Evolutionary conservation across 2,113 vertebrate species (phyloP).

Genomic region (Thamnophis sirtalis): DNA sequence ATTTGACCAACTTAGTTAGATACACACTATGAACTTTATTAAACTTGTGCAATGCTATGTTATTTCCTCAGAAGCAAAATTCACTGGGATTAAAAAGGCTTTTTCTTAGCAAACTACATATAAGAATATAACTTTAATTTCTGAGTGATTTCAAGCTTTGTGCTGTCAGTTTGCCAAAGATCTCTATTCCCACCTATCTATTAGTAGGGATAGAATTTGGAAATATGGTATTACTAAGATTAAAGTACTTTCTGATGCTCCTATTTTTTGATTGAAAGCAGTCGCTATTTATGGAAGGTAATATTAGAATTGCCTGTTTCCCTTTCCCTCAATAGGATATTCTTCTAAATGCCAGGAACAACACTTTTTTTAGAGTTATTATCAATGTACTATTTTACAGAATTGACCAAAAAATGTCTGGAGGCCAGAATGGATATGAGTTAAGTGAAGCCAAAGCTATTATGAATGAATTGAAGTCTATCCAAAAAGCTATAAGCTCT

Average conservation of each 20-base stretch:
- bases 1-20: neutral
- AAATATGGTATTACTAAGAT: neutral
- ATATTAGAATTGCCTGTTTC: neutral
- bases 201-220: neutral
- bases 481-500: conserved; percentile 77
- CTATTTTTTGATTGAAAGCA: neutral
- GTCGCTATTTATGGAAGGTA: neutral
- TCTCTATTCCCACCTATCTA: neutral
- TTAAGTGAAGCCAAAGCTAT: conserved; percentile 83
- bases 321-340: conserved; percentile 5
- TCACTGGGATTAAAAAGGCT: neutral
- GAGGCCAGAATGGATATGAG: conserved; percentile 78
- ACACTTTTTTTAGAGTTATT: neutral
- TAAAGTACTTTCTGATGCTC: neutral
- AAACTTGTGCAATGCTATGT: neutral
- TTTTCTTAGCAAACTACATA: neutral
- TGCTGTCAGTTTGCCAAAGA: neutral
- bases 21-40: neutral
- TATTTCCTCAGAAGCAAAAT: neutral
- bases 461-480: conserved; percentile 77
- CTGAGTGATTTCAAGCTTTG: neutral
- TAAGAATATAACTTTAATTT: neutral
- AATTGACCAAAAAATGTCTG: conserved; percentile 86
- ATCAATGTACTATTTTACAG: conserved; percentile 54
- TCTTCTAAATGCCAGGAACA: conserved; percentile 29